A percentile compares a stretch with the other conserved stretches of the same genome.
phyloP scores from a whole-genome alignment of 2,113 vertebrate genomes.

The Sula dactylatra region DNA sequence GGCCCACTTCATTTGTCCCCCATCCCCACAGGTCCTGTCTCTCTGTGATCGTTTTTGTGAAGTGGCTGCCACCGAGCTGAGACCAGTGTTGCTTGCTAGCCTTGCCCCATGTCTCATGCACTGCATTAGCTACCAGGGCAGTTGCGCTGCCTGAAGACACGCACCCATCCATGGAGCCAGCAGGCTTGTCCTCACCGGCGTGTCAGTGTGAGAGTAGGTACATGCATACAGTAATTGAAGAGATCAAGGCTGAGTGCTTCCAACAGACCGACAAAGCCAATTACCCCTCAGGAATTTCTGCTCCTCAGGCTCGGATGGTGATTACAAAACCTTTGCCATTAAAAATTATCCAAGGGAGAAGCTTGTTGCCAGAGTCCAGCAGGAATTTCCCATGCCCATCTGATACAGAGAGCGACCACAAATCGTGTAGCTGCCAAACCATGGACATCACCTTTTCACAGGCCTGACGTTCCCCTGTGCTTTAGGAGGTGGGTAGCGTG shows the following conservation, averaged over 20 bases:
- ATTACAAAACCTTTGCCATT: slow-evolving; percentile 71
- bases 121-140: background rate
- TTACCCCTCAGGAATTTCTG: slow-evolving; percentile 71
- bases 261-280: slow-evolving; percentile 72
- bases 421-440: background rate
- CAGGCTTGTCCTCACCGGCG: background rate
- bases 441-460: background rate
- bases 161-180: background rate
- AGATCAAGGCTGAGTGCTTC: slow-evolving; percentile 65
- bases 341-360: slow-evolving; percentile 70
- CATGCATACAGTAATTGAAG: slow-evolving; percentile 61
- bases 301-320: slow-evolving; percentile 62
- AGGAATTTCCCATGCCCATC: slow-evolving; percentile 60
- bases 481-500: background rate
- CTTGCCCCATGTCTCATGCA: background rate
- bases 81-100: background rate
- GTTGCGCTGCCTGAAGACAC: background rate
- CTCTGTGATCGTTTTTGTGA: background rate
- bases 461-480: background rate
- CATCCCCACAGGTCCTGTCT: background rate
- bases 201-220: slow-evolving; percentile 39
- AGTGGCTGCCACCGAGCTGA: background rate
- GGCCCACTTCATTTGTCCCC: background rate
- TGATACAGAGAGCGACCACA: background rate
- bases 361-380: background rate